Percentiles rank a stretch among this genome's conserved stretches.
phyloP scores from a whole-genome alignment of 1,140 invertebrate species.

The Cydia amplana region DNA sequence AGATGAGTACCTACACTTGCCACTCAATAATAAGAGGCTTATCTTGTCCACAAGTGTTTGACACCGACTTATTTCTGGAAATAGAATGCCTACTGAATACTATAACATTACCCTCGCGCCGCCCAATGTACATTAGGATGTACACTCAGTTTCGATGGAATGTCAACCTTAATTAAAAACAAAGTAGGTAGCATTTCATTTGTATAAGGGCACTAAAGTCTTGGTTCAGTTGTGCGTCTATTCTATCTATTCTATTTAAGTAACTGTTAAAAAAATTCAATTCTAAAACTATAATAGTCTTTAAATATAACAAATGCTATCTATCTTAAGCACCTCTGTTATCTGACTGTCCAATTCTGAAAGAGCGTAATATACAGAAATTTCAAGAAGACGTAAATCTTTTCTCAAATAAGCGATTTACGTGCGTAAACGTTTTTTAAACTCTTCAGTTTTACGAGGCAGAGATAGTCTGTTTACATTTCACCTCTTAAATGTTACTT shows the following conservation, averaged over 20 bases:
- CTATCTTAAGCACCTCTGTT: not conserved
- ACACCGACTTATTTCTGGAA: not conserved
- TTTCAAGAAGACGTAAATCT: not conserved
- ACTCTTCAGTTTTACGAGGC: not conserved
- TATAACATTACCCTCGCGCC: not conserved
- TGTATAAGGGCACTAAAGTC: not conserved
- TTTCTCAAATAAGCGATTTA: not conserved
- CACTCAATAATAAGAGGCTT: not conserved
- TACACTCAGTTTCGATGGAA: too few relatives aligned
- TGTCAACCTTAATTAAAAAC: too few relatives aligned
- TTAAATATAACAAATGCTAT: not conserved
- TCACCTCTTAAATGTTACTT: not conserved
- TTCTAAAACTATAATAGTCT: too few relatives aligned
- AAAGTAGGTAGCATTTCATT: too few relatives aligned
- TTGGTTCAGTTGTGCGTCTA: not conserved
- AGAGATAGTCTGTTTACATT: constrained; percentile 27
- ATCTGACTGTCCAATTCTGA: not conserved
- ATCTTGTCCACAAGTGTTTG: not conserved
- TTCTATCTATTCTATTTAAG: too few relatives aligned
- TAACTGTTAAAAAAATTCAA: not conserved
- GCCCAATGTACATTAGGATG: too few relatives aligned
- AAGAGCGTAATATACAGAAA: not conserved
- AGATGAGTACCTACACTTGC: too few relatives aligned
- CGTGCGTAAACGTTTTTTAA: constrained; percentile 12
- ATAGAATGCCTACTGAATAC: not conserved